phyloP scores from a whole-genome alignment of 2,888 invertebrate species.

The Syrista parreyssii region DNA sequence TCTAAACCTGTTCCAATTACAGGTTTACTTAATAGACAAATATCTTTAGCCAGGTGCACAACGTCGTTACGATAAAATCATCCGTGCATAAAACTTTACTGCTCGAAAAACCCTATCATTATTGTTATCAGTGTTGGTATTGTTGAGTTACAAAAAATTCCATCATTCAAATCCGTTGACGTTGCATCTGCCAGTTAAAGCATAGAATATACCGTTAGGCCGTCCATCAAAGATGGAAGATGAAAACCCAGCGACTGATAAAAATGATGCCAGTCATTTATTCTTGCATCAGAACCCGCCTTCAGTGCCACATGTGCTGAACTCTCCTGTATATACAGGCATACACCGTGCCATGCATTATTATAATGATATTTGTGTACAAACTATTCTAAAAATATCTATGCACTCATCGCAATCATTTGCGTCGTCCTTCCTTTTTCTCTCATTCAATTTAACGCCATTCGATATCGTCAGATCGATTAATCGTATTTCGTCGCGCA shows the following conservation, averaged over 20 bases:
- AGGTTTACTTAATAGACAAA: background rate
- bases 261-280: conserved; percentile 18
- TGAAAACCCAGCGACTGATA: conserved; percentile 12
- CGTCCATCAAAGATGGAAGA: conserved; percentile 15
- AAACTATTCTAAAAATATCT: background rate
- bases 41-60: background rate
- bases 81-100: background rate
- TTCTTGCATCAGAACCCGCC: conserved; percentile 8
- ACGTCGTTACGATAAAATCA: background rate
- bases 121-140: background rate
- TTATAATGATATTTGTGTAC: background rate
- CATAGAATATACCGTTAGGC: conserved; percentile 14
- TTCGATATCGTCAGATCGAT: background rate
- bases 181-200: background rate
- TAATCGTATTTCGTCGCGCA: background rate
- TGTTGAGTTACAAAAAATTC: background rate
- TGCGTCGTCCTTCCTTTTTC: background rate
- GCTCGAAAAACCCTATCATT: background rate
- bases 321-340: background rate
- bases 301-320: background rate
- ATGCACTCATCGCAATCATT: background rate
- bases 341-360: background rate
- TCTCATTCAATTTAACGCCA: background rate
- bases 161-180: background rate
- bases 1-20: background rate